A percentile compares a stretch with the other conserved stretches of the same genome.
Conservation (phyloP, 1,140 invertebrate species). For the Lasioglossum albipes region DNA sequence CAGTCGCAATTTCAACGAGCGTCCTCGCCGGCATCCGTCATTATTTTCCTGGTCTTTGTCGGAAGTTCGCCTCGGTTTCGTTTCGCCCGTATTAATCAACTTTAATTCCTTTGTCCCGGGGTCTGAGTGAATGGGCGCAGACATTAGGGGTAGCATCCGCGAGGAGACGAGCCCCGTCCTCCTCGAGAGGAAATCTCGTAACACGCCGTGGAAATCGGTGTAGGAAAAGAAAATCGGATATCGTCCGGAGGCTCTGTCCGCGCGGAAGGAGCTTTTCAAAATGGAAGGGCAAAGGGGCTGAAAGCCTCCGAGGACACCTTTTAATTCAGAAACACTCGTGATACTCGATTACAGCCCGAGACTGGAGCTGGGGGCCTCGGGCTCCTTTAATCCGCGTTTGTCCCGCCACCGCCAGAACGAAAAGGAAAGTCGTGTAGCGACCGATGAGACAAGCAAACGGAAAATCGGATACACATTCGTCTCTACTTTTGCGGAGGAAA, state of each 20-base stretch:
- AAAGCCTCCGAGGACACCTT: slow-evolving; percentile 20
- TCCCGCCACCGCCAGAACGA: slow-evolving; percentile 19
- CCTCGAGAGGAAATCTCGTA: slow-evolving; percentile 28
- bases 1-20: not conserved
- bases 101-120: slow-evolving; percentile 10
- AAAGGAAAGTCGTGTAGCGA: slow-evolving; percentile 56
- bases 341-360: slow-evolving; percentile 35
- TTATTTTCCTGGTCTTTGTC: slow-evolving; percentile 9
- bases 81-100: slow-evolving; percentile 19
- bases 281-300: slow-evolving; percentile 27
- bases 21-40: slow-evolving; percentile 4
- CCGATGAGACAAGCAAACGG: slow-evolving; percentile 42
- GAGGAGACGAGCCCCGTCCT: too few relatives aligned
- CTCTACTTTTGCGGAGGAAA: not conserved
- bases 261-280: slow-evolving; percentile 11
- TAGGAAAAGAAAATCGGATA: slow-evolving; percentile 41
- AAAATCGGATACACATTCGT: slow-evolving; percentile 40
- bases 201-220: slow-evolving; percentile 2
- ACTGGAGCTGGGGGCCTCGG: not conserved
- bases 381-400: slow-evolving; percentile 55
- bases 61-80: slow-evolving; percentile 3
- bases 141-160: not conserved
- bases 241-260: not conserved
- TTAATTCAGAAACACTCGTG: slow-evolving; percentile 50
- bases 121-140: too few relatives aligned